These are phyloP conservation scores for Chaetorhynchus papuensis DNA, from an alignment of 2,113 vertebrate species.

Conservation along the genomic window DNA sequence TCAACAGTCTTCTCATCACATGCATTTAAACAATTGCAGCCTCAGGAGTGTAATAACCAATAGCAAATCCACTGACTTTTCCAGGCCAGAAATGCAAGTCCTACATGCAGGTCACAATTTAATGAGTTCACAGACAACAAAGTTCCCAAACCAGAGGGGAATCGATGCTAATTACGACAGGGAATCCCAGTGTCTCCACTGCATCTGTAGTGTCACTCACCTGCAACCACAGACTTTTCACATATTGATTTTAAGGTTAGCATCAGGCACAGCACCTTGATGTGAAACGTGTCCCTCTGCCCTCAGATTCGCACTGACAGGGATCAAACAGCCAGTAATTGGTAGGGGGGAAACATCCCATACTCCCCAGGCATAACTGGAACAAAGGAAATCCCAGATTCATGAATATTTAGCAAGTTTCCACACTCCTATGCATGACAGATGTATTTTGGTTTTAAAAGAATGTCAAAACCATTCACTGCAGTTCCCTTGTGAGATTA, in stretches of 20 bases:
- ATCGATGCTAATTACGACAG: background rate
- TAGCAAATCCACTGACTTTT: background rate
- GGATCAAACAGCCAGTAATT: background rate
- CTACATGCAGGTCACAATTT: slow-evolving; percentile 5
- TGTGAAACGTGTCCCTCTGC: background rate
- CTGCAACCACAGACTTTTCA: background rate
- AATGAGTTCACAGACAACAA: slow-evolving; percentile 5
- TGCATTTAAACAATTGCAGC: slow-evolving; percentile 33
- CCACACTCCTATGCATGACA: background rate
- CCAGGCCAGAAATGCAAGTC: background rate
- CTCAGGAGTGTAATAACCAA: background rate
- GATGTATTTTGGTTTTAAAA: background rate
- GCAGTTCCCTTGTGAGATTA: background rate
- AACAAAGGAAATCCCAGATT: background rate
- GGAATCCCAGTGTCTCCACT: background rate
- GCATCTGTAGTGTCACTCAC: background rate
- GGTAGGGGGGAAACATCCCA: background rate
- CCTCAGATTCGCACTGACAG: background rate
- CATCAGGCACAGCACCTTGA: background rate
- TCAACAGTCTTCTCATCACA: slow-evolving; percentile 13
- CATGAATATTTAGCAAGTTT: slow-evolving; percentile 20
- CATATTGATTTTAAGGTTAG: background rate
- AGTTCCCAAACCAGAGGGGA: background rate
- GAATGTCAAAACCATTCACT: background rate
- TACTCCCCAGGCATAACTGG: background rate